Conservation (phyloP, 1,140 invertebrate genomes). For the Arion vulgaris region DNA sequence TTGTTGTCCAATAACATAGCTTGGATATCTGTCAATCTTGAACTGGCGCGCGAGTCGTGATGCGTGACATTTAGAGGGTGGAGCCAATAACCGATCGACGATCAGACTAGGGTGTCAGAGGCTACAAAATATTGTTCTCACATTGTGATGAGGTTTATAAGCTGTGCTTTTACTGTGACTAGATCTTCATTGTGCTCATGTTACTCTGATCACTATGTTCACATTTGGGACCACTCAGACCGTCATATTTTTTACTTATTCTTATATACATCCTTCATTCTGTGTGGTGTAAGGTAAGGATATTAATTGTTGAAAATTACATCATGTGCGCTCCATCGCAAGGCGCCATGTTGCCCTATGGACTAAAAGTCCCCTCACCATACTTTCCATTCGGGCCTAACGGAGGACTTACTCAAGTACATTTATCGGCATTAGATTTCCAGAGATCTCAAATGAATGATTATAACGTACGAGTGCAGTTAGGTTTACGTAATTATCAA, state of each 20-base stretch:
- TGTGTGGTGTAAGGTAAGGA: slow-evolving; percentile 1
- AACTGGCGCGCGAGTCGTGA: slow-evolving; percentile 11
- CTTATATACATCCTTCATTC: neutral
- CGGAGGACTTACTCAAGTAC: slow-evolving; percentile 33
- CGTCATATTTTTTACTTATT: neutral
- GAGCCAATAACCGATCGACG: slow-evolving; percentile 7
- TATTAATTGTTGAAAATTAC: neutral
- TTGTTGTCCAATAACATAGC: neutral
- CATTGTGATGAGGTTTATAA: slow-evolving; percentile 5
- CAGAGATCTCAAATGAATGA: slow-evolving; percentile 66
- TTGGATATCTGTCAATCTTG: neutral
- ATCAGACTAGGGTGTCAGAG: neutral
- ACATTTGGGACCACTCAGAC: neutral
- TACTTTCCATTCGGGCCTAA: slow-evolving; percentile 54
- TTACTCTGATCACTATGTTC: neutral
- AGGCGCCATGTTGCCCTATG: slow-evolving; percentile 55
- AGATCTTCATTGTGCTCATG: neutral
- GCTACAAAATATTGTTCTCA: slow-evolving; percentile 21
- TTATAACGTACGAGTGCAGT: slow-evolving; percentile 60
- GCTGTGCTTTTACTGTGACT: neutral
- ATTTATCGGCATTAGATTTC: slow-evolving; percentile 57
- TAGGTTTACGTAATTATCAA: slow-evolving; percentile 58
- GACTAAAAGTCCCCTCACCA: slow-evolving; percentile 59
- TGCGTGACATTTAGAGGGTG: slow-evolving; percentile 11
- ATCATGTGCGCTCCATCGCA: slow-evolving; percentile 59